phyloP scores from a whole-genome alignment of 2,888 invertebrate genomes.

The Acleris laterana region DNA sequence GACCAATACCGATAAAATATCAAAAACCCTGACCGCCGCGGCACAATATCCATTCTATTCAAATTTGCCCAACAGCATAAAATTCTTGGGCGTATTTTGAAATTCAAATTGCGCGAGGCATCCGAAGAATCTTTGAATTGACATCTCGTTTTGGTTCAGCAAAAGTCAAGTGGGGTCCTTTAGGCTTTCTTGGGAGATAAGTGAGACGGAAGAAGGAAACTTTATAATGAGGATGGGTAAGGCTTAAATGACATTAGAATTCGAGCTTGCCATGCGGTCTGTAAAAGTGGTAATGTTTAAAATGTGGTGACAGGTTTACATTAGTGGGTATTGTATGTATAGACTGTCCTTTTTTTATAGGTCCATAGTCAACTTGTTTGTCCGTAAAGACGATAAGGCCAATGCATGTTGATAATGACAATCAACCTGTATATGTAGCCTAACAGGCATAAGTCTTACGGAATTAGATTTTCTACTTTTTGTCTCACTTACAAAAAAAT shows the following conservation, averaged over 20 bases:
- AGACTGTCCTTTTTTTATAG: too few relatives aligned
- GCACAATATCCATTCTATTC: conserved; percentile 19
- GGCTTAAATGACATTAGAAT: not conserved
- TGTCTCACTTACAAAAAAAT: too few relatives aligned
- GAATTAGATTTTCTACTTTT: too few relatives aligned
- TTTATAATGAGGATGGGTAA: conserved; percentile 31
- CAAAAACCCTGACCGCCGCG: conserved; percentile 9
- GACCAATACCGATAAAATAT: conserved; percentile 20
- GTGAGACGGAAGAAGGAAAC: conserved; percentile 13
- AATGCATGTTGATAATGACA: too few relatives aligned
- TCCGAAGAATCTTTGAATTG: conserved; percentile 24
- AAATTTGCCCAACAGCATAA: conserved; percentile 20
- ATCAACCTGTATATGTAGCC: too few relatives aligned
- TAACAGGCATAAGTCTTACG: too few relatives aligned
- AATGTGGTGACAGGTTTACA: too few relatives aligned
- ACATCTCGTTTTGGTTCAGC: conserved; percentile 26
- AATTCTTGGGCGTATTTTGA: conserved; percentile 29
- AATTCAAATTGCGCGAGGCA: conserved; percentile 29
- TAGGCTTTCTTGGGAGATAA: conserved; percentile 23
- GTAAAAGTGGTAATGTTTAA: too few relatives aligned
- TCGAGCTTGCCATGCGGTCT: not conserved
- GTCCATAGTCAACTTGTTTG: too few relatives aligned
- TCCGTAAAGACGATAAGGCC: too few relatives aligned
- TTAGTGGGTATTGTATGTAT: too few relatives aligned
- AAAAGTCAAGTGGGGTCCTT: conserved; percentile 28